Base-by-base conservation (phyloP, 2,113 vertebrate genomes). In the Misgurnus anguillicaudatus region DNA sequence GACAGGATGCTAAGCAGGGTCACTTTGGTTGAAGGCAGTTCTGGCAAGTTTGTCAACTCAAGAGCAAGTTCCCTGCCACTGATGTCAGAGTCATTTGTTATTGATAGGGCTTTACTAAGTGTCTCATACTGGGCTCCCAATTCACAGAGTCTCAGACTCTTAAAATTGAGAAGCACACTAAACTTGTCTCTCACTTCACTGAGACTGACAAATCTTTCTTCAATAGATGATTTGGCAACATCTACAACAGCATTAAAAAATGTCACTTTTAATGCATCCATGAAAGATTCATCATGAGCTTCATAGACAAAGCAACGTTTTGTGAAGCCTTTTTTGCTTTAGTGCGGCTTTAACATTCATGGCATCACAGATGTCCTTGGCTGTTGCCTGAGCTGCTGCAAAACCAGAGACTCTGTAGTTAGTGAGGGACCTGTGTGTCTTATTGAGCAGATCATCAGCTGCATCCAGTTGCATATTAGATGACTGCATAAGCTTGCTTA, bases 351-450 rank as follows among this genome's bases (percentile, higher is more conserved):
- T 16, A 11, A 31, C 31, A 6, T 38, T 36, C 48, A 57, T 72
- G 24, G 45, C 48, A 36, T 72, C 69, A 72, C 69, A 72, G 9
- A 72, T 55, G n/a, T 57, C 14, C 10, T 72, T 57, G n/a, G 51
- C 69, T 51, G 51, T 57, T 24, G 14, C 24, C 9, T 57, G n/a
- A 16, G 51, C 48, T 16, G 7, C 69, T 24, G 17, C 21, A 24
- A 72, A 72, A 10, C 69, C 6, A 53, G 48, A 14, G 7, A 6
- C 10, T 31, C 69, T 72, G 19, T 72, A 72, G 7, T 16, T 17
- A 21, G 16, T 39, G 9, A 72, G 21, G 21, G 8, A 38, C 9
- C 14, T 51, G 1, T 38, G 24, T 10, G 19, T 36, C 14, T 55
- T 72, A 16, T 51, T 6, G 7, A 72, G 19, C 6, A 53, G 31